A percentile compares a stretch with the other conserved stretches of the same genome.
Evolutionary conservation across 1,140 invertebrate genomes (phyloP).

Genomic region (Drosophila equinoxialis): DNA sequence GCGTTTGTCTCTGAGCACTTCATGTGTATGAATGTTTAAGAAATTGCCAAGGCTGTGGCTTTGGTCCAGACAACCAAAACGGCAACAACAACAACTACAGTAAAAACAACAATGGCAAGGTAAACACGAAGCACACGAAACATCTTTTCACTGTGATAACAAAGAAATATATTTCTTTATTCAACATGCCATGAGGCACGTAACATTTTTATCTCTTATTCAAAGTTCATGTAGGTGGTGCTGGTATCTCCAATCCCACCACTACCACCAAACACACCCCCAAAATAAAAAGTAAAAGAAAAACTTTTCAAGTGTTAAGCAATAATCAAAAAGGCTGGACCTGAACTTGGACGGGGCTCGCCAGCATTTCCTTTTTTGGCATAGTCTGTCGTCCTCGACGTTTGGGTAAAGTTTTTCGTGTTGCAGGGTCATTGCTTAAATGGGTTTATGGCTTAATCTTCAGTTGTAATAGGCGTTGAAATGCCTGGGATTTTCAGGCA

Average conservation of each 20-base stretch:
- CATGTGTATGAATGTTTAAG: conserved; percentile 27
- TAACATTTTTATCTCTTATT: conserved; percentile 80
- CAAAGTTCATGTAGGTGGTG: conserved; percentile 55
- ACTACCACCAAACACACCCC: conserved; percentile 29
- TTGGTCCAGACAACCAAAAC: conserved; percentile 26
- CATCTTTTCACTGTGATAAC: conserved; percentile 78
- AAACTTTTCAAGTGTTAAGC: conserved; percentile 78
- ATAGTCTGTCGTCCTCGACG: conserved; percentile 27
- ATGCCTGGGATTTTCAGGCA: conserved; percentile 52
- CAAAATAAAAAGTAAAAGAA: conserved; percentile 15
- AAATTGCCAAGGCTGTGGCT: conserved; percentile 45
- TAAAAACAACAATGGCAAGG: conserved; percentile 42
- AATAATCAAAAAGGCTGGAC: conserved; percentile 77
- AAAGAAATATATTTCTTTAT: conserved; percentile 76
- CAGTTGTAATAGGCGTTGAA: conserved; percentile 78
- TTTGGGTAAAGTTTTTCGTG: conserved; percentile 58
- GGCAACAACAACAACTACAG: conserved; percentile 6
- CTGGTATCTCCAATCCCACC: neutral
- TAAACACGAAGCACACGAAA: conserved; percentile 73
- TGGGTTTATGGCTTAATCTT: conserved; percentile 78
- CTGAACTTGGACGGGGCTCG: conserved; percentile 7
- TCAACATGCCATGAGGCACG: conserved; percentile 68
- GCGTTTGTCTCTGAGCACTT: conserved; percentile 15
- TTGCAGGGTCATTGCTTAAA: conserved; percentile 71
- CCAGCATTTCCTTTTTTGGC: neutral